phyloP scores from a whole-genome alignment of 1,140 invertebrate species.

The Archivesica marissinica region DNA sequence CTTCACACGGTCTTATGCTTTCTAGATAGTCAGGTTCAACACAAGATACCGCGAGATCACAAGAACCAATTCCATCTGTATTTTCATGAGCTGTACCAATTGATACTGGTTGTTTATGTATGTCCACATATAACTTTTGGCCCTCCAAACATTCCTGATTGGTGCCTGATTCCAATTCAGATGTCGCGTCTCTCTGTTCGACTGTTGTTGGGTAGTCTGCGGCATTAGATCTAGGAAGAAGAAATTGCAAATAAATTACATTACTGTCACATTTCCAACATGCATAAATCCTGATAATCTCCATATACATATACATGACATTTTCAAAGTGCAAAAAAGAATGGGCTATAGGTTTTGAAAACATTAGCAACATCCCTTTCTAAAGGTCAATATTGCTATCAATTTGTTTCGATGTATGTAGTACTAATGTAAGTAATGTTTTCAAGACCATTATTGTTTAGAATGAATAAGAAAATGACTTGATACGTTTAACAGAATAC shows the following conservation, averaged over 20 bases:
- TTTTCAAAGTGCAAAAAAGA: background rate
- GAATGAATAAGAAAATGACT: too few relatives aligned
- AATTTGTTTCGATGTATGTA: too few relatives aligned
- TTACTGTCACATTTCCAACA: too few relatives aligned
- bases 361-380: too few relatives aligned
- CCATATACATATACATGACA: too few relatives aligned
- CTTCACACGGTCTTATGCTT: background rate
- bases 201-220: background rate
- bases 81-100: background rate
- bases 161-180: background rate
- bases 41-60: background rate
- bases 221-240: background rate
- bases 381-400: too few relatives aligned
- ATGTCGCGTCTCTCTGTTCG: background rate
- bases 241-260: too few relatives aligned
- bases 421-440: too few relatives aligned
- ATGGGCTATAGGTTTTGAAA: too few relatives aligned
- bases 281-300: too few relatives aligned
- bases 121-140: background rate
- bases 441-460: too few relatives aligned
- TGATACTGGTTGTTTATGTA: background rate
- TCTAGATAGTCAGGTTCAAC: slow-evolving; percentile 13
- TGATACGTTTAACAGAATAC: too few relatives aligned
- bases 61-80: background rate
- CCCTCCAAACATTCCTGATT: background rate